Base-by-base conservation (phyloP, 2,113 vertebrate species). In the Pao palembangensis region DNA sequence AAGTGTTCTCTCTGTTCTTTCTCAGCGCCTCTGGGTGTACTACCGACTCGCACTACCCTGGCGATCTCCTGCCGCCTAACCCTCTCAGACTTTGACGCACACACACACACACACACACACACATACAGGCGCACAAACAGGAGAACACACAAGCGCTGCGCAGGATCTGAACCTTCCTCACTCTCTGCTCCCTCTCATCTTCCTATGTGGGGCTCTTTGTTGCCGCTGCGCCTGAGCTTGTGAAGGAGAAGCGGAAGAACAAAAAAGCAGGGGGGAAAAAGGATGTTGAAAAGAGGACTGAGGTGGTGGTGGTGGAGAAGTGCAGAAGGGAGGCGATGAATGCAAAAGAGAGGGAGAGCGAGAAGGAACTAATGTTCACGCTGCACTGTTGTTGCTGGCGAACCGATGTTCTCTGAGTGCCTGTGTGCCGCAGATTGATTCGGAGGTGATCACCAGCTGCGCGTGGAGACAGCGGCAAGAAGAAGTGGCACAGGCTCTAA, bases 151-250 rank as follows among this genome's bases (percentile, higher is more conserved):
- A 81, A 68, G 73, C 70, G 66, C 82, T 64, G 73, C 63, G 79
- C 73, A 70, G 79, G 71, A 83, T 87, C 82, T 87, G 85, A 87
- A 88, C 85, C 80, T 75, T 73, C 76, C 64, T 82, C 85, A 70
- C 79, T 84, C 77, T 79, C 74, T 76, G 78, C 79, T 88, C 71
- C 61, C 62, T 88, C 85, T 87, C 80, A 90, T 90, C 86, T 84
- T 87, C 87, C 82, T 87, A 87, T 88, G 82, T 85, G 82, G 81
- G 87, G 86, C 80, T 79, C 87, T 88, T 88, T 90, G 87, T 88
- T 85, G 85, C 83, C 61, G 66, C 78, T 58, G 60, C 58, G 80
- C 80, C 78, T 73, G 62, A 78, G 85, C 76, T 75, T 73, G 82
- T 70, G 74, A 78, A 83, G 76, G 62, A 82, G 81, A 80, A 83